Evolutionary conservation across 2,113 vertebrate genomes (phyloP).

Genomic region (Corapipo altera): DNA sequence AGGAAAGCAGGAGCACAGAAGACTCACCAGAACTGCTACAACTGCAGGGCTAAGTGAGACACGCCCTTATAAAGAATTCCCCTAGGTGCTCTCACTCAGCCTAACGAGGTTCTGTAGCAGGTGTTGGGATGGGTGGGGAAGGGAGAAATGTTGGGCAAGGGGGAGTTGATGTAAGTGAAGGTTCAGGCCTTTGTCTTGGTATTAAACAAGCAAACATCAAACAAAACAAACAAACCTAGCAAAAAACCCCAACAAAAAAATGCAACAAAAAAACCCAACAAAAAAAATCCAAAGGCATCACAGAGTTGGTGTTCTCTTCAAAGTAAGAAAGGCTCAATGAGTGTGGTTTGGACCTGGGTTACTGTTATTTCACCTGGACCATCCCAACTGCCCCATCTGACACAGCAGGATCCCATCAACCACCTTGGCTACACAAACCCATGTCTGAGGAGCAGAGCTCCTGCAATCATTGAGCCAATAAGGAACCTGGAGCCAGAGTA

Average conservation of each 20-base stretch:
- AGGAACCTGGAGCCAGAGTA: not conserved
- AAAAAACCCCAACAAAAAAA: not conserved
- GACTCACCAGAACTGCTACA: accelerated
- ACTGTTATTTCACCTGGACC: not conserved
- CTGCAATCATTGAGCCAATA: not conserved
- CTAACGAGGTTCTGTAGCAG: accelerated
- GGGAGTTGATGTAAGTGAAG: not conserved
- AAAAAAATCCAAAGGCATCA: not conserved
- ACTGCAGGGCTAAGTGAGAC: not conserved
- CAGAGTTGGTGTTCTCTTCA: not conserved
- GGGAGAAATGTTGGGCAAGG: not conserved
- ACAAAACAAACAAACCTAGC: not conserved
- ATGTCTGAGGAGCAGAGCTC: not conserved
- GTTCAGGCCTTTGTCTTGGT: not conserved
- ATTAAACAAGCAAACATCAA: not conserved
- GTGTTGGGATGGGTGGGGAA: not conserved
- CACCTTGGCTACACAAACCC: not conserved
- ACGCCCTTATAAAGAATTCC: not conserved
- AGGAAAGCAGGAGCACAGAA: accelerated
- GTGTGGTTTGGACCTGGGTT: not conserved
- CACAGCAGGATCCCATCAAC: not conserved
- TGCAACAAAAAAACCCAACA: not conserved
- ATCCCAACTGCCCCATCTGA: not conserved
- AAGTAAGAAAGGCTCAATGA: not conserved
- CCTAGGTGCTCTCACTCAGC: not conserved